Evolutionary conservation across 2,797 vertebrate species (phyloP).

Genomic region (Glossophaga mutica): DNA sequence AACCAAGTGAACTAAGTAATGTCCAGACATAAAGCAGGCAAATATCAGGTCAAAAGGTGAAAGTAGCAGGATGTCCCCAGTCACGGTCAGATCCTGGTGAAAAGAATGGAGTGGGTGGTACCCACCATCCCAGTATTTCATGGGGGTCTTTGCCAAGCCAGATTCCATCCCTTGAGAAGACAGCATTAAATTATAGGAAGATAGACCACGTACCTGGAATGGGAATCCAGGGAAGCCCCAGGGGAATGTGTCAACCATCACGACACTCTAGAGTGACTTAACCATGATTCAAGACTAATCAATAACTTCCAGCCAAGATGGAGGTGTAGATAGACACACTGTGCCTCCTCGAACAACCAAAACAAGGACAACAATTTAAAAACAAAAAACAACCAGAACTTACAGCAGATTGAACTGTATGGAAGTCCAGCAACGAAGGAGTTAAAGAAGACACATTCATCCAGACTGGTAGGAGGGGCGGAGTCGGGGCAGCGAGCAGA

Average conservation of each 20-base stretch:
- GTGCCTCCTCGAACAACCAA: too few species aligned
- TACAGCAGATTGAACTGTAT: too few species aligned
- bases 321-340: too few species aligned
- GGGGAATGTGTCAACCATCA: not conserved
- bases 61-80: not conserved
- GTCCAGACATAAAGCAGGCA: not conserved
- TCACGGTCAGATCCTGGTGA: not conserved
- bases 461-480: too few species aligned
- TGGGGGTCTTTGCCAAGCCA: not conserved
- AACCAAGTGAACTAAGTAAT: not conserved
- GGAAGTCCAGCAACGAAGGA: too few species aligned
- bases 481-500: too few species aligned
- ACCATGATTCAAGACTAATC: not conserved
- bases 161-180: not conserved
- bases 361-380: too few species aligned
- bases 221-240: not conserved
- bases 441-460: too few species aligned
- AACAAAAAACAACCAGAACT: too few species aligned
- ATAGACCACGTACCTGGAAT: not conserved
- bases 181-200: not conserved
- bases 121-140: not conserved
- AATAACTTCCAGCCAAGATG: not conserved
- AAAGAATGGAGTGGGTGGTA: not conserved
- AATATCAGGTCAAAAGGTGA: not conserved
- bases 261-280: not conserved